phyloP scores from a whole-genome alignment of 2,113 vertebrate genomes.

The Eclectus roratus region DNA sequence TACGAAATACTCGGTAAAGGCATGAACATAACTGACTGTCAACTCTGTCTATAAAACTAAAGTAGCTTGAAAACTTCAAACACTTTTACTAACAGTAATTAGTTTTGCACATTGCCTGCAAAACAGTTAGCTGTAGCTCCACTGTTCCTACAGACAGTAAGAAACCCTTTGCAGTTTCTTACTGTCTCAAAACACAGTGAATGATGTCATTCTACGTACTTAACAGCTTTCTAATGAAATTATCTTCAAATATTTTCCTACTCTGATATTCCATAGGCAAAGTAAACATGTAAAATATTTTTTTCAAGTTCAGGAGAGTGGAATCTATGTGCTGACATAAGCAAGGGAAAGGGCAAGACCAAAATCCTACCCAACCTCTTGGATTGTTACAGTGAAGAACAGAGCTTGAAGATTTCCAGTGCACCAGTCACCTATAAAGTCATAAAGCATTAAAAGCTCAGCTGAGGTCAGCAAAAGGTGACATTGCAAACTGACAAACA shows the following conservation, averaged over 20 bases:
- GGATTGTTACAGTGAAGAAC: neutral
- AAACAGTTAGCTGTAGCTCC: neutral
- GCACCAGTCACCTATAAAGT: neutral
- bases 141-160: neutral
- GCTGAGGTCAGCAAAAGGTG: neutral
- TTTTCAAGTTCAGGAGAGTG: neutral
- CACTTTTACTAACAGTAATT: neutral
- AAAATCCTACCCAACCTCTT: neutral
- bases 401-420: neutral
- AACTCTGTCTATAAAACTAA: neutral
- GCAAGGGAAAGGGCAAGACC: neutral
- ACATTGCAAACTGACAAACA: neutral
- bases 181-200: neutral
- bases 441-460: neutral
- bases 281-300: neutral
- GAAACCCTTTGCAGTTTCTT: neutral
- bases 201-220: neutral
- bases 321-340: conserved; percentile 6
- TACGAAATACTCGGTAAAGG: neutral
- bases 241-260: neutral
- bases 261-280: neutral
- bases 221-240: neutral
- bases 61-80: neutral
- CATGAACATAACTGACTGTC: neutral
- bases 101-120: neutral